Percentiles rank a stretch among this genome's conserved stretches.
phyloP scores from a whole-genome alignment of 2,113 vertebrate species.

The Carassius auratus region DNA sequence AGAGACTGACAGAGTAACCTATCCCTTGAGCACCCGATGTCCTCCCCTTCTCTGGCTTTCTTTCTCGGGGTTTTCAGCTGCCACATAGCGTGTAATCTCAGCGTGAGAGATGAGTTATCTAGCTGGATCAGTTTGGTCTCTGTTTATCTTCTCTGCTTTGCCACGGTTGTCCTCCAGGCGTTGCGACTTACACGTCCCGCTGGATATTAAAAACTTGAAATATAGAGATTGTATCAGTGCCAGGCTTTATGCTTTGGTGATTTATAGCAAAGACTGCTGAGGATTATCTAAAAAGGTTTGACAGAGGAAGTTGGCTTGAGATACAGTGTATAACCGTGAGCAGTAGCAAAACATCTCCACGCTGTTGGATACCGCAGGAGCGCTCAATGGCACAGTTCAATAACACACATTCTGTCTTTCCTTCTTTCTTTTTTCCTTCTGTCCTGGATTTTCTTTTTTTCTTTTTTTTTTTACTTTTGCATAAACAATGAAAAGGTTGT shows the following conservation, averaged over 20 bases:
- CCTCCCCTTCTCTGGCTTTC: background rate
- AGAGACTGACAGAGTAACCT: background rate
- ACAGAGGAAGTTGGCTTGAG: constrained; percentile 18
- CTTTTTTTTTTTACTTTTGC: background rate
- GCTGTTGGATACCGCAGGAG: background rate
- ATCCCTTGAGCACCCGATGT: constrained; percentile 11
- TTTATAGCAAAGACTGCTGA: constrained; percentile 10
- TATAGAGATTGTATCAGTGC: constrained; percentile 33
- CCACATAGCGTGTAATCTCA: constrained; percentile 4
- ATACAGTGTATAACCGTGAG: background rate
- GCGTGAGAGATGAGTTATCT: constrained; percentile 35
- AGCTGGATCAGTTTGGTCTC: constrained; percentile 18
- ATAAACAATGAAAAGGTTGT: background rate
- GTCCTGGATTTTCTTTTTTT: background rate
- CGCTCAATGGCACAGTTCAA: background rate
- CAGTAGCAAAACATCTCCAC: constrained; percentile 9
- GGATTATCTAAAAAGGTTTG: constrained; percentile 30
- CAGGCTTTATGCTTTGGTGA: constrained; percentile 32
- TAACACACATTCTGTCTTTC: background rate
- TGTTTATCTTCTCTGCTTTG: constrained; percentile 43
- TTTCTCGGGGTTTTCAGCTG: background rate
- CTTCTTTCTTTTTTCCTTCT: background rate
- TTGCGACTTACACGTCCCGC: constrained; percentile 24
- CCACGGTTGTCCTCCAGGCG: constrained; percentile 4
- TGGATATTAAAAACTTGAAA: constrained; percentile 43